phyloP scores from a whole-genome alignment of 2,888 invertebrate genomes.

The Dicranocentrus wangi region DNA sequence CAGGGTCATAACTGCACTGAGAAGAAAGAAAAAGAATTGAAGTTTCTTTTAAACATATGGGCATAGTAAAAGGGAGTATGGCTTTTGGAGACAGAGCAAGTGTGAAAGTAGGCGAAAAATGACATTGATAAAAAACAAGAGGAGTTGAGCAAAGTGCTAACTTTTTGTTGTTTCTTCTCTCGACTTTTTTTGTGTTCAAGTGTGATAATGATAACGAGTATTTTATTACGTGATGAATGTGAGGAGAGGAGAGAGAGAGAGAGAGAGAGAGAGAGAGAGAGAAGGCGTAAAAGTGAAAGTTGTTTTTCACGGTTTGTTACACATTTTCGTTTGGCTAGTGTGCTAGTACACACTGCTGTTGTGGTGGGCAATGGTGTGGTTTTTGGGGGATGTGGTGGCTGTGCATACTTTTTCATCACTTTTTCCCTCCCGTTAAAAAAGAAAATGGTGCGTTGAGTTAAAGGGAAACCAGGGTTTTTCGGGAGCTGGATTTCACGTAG shows the following conservation, averaged over 20 bases:
- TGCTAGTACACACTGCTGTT: slow-evolving; percentile 3
- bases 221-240: slow-evolving; percentile 39
- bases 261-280: not conserved
- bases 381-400: not conserved
- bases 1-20: too few species aligned
- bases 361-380: slow-evolving; percentile 11
- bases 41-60: too few species aligned
- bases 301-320: slow-evolving; percentile 62
- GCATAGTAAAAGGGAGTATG: too few species aligned
- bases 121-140: too few species aligned
- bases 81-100: too few species aligned
- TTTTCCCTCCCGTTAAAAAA: not conserved
- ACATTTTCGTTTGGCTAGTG: not conserved
- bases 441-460: slow-evolving; percentile 1
- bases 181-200: not conserved
- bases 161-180: not conserved
- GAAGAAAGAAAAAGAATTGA: too few species aligned
- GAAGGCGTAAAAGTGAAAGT: slow-evolving; percentile 57
- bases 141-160: too few species aligned
- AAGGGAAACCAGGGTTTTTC: too few species aligned
- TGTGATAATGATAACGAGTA: slow-evolving; percentile 30
- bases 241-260: not conserved
- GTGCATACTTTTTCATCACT: slow-evolving; percentile 2
- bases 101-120: too few species aligned
- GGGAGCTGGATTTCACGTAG: slow-evolving; percentile 33